Conservation (phyloP, 2,888 invertebrate species). For the Cartodere bifasciata region DNA sequence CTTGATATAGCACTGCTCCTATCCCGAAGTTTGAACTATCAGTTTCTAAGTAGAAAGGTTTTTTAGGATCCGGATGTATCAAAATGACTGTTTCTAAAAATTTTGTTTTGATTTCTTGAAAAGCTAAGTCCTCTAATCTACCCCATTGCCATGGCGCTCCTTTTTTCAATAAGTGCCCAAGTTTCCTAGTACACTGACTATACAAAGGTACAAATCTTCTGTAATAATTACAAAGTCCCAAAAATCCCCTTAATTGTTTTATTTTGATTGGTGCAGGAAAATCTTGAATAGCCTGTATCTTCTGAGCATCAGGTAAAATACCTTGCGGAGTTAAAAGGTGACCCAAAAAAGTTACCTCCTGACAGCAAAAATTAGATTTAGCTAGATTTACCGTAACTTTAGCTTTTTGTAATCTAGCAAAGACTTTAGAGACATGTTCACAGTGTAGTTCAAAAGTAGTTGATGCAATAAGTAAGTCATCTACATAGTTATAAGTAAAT, state of each 20-base stretch:
- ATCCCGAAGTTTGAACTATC: conserved; percentile 4
- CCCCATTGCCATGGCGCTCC: conserved; percentile 4
- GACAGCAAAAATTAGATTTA: conserved; percentile 18
- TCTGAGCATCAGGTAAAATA: too few species aligned
- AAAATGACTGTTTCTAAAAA: conserved; percentile 4
- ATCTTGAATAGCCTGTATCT: too few species aligned
- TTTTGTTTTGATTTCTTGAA: conserved; percentile 3
- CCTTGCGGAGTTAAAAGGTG: too few species aligned
- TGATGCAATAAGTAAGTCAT: conserved; percentile 23
- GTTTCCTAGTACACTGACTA: conserved; percentile 1
- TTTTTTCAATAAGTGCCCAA: conserved; percentile 5
- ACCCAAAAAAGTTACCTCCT: conserved; percentile 7
- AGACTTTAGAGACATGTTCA: conserved; percentile 15
- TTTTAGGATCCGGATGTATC: conserved; percentile 2
- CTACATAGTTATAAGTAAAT: conserved; percentile 21
- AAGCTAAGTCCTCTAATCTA: background rate
- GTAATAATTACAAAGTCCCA: conserved; percentile 4
- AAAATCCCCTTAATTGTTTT: conserved; percentile 2
- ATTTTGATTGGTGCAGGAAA: conserved; percentile 4
- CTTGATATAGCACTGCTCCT: conserved; percentile 6
- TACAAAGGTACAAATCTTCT: conserved; percentile 3
- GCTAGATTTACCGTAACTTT: conserved; percentile 18
- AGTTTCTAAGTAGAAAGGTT: conserved; percentile 4
- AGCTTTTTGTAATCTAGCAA: conserved; percentile 13
- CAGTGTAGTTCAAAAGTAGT: conserved; percentile 16